These are phyloP conservation scores for Chloropsis hardwickii DNA, from an alignment of 2,113 vertebrate species.

Conservation along the genomic window DNA sequence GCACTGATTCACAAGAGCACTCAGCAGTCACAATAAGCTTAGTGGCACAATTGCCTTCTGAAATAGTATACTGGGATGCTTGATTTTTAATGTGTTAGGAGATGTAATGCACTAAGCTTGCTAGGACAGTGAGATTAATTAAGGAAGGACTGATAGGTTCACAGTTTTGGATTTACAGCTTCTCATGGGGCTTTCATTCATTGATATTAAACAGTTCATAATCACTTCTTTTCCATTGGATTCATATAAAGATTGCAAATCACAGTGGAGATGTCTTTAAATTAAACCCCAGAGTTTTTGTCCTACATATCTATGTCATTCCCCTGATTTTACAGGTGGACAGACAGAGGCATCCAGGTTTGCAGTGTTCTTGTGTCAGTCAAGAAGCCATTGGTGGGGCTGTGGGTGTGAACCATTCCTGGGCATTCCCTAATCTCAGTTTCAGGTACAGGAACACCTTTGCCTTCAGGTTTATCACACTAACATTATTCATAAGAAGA, in stretches of 20 bases:
- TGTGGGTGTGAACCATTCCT: accelerated
- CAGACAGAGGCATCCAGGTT: accelerated
- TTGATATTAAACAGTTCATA: neutral
- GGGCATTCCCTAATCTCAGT: neutral
- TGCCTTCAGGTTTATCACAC: neutral
- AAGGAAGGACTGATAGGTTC: neutral
- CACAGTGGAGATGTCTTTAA: neutral
- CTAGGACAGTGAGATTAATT: neutral
- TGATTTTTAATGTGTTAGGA: neutral
- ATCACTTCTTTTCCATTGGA: neutral
- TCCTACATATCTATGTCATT: accelerated
- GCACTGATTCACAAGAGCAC: neutral
- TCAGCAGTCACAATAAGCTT: accelerated
- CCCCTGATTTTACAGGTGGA: neutral
- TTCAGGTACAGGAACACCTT: neutral
- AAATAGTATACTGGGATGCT: neutral
- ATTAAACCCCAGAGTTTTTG: neutral
- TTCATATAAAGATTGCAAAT: neutral
- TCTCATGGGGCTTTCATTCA: neutral
- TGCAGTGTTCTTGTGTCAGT: neutral
- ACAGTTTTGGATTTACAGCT: neutral
- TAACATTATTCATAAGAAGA: neutral
- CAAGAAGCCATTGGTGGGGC: neutral
- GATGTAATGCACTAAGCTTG: neutral
- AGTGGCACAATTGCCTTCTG: neutral